These are phyloP conservation scores for Psophia crepitans DNA, from an alignment of 2,113 vertebrate genomes.

Conservation along the genomic window DNA sequence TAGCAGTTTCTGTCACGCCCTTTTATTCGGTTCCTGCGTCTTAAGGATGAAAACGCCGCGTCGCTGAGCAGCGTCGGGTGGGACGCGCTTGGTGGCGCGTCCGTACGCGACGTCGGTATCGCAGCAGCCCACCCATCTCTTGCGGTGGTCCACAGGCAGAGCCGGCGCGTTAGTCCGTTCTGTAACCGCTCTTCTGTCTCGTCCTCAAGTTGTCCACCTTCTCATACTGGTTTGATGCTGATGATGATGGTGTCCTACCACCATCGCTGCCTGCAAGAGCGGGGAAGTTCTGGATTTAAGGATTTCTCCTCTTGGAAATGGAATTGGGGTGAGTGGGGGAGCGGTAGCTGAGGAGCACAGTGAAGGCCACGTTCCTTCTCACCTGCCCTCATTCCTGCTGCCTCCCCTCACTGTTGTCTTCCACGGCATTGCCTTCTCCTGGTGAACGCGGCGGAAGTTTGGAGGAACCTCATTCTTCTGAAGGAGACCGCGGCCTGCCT, in stretches of 20 bases:
- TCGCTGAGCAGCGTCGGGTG: neutral
- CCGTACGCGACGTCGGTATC: accelerated
- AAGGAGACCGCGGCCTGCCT: neutral
- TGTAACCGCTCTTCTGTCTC: neutral
- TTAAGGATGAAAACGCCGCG: neutral
- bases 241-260: neutral
- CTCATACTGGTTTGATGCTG: neutral
- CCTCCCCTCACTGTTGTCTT: no score
- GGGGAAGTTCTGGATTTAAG: neutral
- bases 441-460: neutral
- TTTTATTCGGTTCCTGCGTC: neutral
- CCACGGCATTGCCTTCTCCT: neutral
- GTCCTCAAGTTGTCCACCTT: neutral
- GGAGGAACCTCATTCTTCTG: no score
- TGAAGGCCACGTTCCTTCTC: neutral
- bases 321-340: neutral
- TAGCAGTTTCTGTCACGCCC: neutral
- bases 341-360: neutral
- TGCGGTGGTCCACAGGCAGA: neutral
- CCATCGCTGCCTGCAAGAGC: no score
- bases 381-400: no score
- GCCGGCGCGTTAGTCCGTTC: accelerated
- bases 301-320: neutral
- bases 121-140: neutral
- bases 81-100: neutral